A percentile compares a stretch with the other conserved stretches of the same genome.
Evolutionary conservation across 2,888 invertebrate species (phyloP).

Genomic region (Saturnia pavonia): DNA sequence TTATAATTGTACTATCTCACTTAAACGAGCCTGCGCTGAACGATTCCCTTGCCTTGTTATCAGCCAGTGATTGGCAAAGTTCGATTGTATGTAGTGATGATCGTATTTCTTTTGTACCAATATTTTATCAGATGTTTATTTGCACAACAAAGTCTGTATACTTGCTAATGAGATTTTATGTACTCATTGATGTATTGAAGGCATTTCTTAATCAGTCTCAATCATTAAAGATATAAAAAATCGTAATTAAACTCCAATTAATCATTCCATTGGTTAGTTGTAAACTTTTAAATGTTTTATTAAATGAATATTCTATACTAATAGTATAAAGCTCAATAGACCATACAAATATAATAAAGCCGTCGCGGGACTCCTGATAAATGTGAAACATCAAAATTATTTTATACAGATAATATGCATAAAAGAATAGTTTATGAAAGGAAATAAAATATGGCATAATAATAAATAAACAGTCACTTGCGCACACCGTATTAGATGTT

Average conservation of each 20-base stretch:
- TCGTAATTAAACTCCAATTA: background rate
- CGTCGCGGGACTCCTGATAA: too few relatives aligned
- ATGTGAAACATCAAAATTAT: too few relatives aligned
- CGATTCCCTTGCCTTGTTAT: slow-evolving; percentile 40
- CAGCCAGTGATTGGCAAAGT: slow-evolving; percentile 48
- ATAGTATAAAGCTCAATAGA: too few relatives aligned
- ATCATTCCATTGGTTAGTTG: background rate
- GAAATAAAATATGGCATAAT: too few relatives aligned
- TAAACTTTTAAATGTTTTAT: background rate
- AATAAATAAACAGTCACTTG: too few relatives aligned
- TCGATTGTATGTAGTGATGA: slow-evolving; percentile 38
- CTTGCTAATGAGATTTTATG: background rate
- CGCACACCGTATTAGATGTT: too few relatives aligned
- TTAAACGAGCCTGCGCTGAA: slow-evolving; percentile 39
- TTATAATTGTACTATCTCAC: background rate
- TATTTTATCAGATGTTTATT: slow-evolving; percentile 32
- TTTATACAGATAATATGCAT: too few relatives aligned
- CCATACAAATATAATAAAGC: too few relatives aligned
- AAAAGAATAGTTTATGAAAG: too few relatives aligned
- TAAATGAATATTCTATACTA: too few relatives aligned
- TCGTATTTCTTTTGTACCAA: slow-evolving; percentile 31
- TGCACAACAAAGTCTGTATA: slow-evolving; percentile 10
- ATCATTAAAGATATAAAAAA: background rate
- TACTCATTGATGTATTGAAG: background rate
- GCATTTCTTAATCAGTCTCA: background rate